phyloP scores from a whole-genome alignment of 1,140 invertebrate genomes.

The Hydropsyche tenuis region DNA sequence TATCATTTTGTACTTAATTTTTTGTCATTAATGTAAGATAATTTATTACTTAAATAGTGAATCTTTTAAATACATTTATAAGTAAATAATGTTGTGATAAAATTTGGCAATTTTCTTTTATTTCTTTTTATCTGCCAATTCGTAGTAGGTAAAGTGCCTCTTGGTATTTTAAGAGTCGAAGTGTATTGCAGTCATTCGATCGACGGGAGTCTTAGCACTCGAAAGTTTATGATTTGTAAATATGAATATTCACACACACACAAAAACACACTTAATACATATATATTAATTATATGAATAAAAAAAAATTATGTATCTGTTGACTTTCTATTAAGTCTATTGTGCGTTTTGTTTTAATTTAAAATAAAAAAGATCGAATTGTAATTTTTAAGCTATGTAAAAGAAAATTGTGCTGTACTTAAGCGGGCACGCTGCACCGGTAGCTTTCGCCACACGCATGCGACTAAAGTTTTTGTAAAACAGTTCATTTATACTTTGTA shows the following conservation, averaged over 20 bases:
- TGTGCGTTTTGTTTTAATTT: constrained; percentile 32
- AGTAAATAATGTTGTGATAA: constrained; percentile 38
- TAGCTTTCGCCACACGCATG: constrained; percentile 36
- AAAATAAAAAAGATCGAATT: background rate
- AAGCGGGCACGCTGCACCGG: constrained; percentile 34
- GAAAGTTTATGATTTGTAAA: constrained; percentile 22
- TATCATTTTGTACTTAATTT: constrained; percentile 6
- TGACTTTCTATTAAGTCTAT: constrained; percentile 40
- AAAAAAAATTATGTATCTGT: constrained; percentile 23
- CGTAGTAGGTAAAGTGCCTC: constrained; percentile 31
- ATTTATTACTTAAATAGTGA: constrained; percentile 11
- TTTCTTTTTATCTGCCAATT: constrained; percentile 27
- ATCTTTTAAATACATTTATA: constrained; percentile 21
- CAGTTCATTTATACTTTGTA: constrained; percentile 34
- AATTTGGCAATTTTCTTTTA: constrained; percentile 30
- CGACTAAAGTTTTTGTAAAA: constrained; percentile 29
- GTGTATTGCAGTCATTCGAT: background rate
- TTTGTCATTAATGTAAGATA: constrained; percentile 22
- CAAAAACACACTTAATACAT: background rate
- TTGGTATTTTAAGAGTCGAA: constrained; percentile 6
- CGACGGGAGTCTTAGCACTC: constrained; percentile 9
- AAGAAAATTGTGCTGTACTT: constrained; percentile 33
- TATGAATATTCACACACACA: background rate
- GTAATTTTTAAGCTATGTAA: constrained; percentile 24
- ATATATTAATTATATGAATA: constrained; percentile 10